phyloP scores from a whole-genome alignment of 2,888 invertebrate genomes.

The Drosophila ustulata region DNA sequence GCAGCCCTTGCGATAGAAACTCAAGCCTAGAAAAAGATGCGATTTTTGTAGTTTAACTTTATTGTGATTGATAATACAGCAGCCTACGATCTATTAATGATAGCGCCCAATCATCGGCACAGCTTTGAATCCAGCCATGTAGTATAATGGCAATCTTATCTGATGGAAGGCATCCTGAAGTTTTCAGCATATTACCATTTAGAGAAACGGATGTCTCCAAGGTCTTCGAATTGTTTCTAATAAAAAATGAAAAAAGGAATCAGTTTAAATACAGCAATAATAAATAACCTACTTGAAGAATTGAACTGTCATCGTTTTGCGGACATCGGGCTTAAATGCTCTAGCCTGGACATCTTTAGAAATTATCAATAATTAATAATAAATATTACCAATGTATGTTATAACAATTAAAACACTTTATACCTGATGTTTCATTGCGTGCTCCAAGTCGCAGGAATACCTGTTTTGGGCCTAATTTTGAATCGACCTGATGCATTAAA shows the following conservation, averaged over 20 bases:
- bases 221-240: slow-evolving; percentile 65
- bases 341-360: slow-evolving; percentile 39
- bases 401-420: not conserved
- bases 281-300: slow-evolving; percentile 57
- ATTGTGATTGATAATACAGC: not conserved
- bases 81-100: slow-evolving; percentile 78
- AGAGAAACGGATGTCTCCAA: slow-evolving; percentile 47
- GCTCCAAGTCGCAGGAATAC: slow-evolving; percentile 22
- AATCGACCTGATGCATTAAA: slow-evolving; percentile 4
- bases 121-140: slow-evolving; percentile 84
- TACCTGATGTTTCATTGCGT: slow-evolving; percentile 54
- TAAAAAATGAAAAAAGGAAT: not conserved
- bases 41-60: not conserved
- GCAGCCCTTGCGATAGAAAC: slow-evolving; percentile 82
- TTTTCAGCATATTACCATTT: slow-evolving; percentile 35
- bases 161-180: slow-evolving; percentile 67
- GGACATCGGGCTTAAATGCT: slow-evolving; percentile 49
- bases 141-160: slow-evolving; percentile 83
- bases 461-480: slow-evolving; percentile 37
- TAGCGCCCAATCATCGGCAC: slow-evolving; percentile 79
- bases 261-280: not conserved
- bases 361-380: not conserved
- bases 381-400: not conserved
- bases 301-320: slow-evolving; percentile 56
- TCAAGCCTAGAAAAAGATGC: slow-evolving; percentile 70